Conservation (phyloP, 2,797 vertebrate genomes). For the Cephalopachus bancanus region DNA sequence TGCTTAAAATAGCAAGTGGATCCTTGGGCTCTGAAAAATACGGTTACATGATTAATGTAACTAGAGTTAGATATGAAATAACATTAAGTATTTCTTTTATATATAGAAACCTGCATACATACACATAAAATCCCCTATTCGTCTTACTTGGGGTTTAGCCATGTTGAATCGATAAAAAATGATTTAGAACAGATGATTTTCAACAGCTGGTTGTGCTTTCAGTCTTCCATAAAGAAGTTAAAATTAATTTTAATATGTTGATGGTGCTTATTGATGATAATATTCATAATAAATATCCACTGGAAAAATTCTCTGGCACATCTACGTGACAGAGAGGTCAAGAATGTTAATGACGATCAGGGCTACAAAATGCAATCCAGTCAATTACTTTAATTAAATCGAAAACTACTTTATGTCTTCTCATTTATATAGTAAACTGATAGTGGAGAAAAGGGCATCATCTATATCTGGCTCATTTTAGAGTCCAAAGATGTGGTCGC, state of each 20-base stretch:
- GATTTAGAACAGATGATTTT: constrained; percentile 85
- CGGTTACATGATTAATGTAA: neutral
- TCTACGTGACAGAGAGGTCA: constrained; percentile 93
- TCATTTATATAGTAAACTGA: constrained; percentile 91
- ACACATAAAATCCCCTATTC: constrained; percentile 74
- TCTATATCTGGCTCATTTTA: constrained; percentile 84
- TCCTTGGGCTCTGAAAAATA: constrained; percentile 63
- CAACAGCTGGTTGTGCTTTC: constrained; percentile 84
- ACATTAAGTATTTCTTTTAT: constrained; percentile 67
- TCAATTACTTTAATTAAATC: constrained; percentile 97
- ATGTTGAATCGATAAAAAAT: constrained; percentile 87
- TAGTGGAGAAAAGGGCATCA: constrained; percentile 80
- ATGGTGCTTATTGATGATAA: constrained; percentile 90
- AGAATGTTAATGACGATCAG: constrained; percentile 92
- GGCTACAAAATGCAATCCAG: constrained; percentile 95
- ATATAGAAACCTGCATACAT: constrained; percentile 69
- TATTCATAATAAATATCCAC: constrained; percentile 92
- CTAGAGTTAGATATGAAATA: constrained; percentile 59
- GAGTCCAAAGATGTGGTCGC: constrained; percentile 80
- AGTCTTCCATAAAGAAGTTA: constrained; percentile 88
- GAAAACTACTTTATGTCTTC: constrained; percentile 91
- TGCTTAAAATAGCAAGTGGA: constrained; percentile 56
- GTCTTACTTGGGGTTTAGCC: constrained; percentile 84
- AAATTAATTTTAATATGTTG: constrained; percentile 91
- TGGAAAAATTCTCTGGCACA: constrained; percentile 89